These are phyloP conservation scores for Pterocles gutturalis DNA, from an alignment of 2,113 vertebrate genomes.

Conservation along the genomic window DNA sequence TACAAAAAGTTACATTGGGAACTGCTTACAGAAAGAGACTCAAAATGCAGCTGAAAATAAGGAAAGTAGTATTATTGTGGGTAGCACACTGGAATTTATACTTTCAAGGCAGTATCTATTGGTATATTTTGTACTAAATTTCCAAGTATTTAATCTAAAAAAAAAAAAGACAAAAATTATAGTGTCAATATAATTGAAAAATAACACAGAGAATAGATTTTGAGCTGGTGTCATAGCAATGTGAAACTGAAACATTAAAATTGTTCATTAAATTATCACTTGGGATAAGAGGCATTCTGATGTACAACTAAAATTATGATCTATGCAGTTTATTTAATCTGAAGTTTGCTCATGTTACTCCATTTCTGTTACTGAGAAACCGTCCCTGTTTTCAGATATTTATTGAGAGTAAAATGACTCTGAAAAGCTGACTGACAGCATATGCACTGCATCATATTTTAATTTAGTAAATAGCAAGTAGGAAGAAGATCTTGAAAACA, in stretches of 20 bases:
- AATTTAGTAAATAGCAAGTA: not conserved
- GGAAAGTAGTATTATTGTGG: not conserved
- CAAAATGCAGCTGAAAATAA: not conserved
- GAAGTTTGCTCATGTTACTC: not conserved
- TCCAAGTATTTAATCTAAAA: not conserved
- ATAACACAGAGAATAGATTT: not conserved
- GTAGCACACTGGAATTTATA: not conserved
- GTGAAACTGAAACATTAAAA: not conserved
- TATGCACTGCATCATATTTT: not conserved
- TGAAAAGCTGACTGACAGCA: not conserved
- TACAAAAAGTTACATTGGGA: not conserved
- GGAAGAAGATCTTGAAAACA: not conserved
- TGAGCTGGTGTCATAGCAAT: not conserved
- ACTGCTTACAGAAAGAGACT: not conserved
- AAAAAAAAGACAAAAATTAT: not conserved
- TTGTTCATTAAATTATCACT: not conserved
- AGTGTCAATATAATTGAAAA: not conserved
- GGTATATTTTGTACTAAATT: not conserved
- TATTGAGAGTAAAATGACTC: not conserved
- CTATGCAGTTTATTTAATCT: not conserved
- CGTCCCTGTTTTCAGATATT: not conserved
- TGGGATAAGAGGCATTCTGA: not conserved
- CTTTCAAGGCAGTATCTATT: not conserved
- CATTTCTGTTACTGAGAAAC: not conserved
- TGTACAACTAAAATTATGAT: not conserved